Base-by-base conservation (phyloP, 2,797 vertebrate genomes). In the Anableps anableps region DNA sequence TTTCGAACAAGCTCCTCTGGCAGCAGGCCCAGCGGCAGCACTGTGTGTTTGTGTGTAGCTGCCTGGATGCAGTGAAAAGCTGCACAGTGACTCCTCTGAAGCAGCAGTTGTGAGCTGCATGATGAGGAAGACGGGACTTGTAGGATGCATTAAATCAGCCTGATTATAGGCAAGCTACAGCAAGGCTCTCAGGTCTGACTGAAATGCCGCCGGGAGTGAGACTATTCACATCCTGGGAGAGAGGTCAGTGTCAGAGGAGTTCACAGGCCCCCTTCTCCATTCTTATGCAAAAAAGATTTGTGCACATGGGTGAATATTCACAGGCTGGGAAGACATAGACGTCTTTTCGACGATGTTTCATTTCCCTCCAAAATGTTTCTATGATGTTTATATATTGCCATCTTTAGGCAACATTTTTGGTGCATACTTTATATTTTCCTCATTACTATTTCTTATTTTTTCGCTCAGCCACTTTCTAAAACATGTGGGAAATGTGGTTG, bases 61-160 rank as follows among this genome's bases (percentile, higher is more conserved):
- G 34, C 16, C 8, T 70, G 94, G 93, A 95, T 96, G 95, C 96
- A 96, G 96, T 96, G 96, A 96, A 96, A 93, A 96, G 93, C 87
- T 92, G 94, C 94, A 95, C 90, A 93, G 94, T 81, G 94, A 96
- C 96, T 97, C 96, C 47, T 86, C 88, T 86, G 85, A 81, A 95
- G 96, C 96, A 94, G 96, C 93, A 87, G 70, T 47, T 21, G 74
- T n/a, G 66, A 43, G 70, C 77, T 74, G 82, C 75, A 62, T 90
- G 95, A 93, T 50, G 81, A 84, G 88, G 86, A 89, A 89, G 23
- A 70, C 38, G 21, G 72, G 88, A 83, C 90, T 88, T 83, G 86
- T 96, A 97, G 97, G 96, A 97, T 97, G 96, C 96, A 97, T 98
- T 97, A 98, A 98, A 99, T 98, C 97, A 97, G 96, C 96, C 96